phyloP scores from a whole-genome alignment of 1,140 invertebrate species.

The Solen grandis region DNA sequence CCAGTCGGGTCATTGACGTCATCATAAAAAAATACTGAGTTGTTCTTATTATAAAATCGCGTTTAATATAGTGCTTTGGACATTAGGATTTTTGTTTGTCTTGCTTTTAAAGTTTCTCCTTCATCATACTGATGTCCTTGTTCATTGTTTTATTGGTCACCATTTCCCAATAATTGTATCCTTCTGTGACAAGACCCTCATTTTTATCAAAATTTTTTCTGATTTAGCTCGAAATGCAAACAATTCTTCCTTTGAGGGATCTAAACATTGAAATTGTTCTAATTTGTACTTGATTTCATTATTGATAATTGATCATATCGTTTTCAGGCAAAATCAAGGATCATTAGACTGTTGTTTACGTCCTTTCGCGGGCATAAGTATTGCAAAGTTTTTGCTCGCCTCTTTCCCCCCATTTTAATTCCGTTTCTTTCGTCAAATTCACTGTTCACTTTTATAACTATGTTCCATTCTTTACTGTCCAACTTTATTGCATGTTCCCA shows the following conservation, averaged over 20 bases:
- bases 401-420: no score
- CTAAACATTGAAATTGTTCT: no score
- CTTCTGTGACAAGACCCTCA: no score
- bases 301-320: background rate
- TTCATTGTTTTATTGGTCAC: background rate
- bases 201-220: background rate
- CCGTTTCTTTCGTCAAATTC: no score
- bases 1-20: conserved; percentile 22
- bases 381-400: background rate
- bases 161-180: background rate
- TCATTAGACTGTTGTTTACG: background rate
- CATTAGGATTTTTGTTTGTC: background rate
- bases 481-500: no score
- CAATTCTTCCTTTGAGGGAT: no score
- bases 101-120: background rate
- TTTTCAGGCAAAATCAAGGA: no score
- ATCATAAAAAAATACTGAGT: conserved; percentile 7
- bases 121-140: no score
- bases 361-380: background rate
- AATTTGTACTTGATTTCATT: no score
- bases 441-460: no score
- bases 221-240: no score
- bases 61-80: background rate
- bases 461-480: no score
- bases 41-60: background rate